A percentile compares a stretch with the other conserved stretches of the same genome.
These are phyloP conservation scores for Galeopsomyia nigrocyanea DNA, from an alignment of 2,888 invertebrate species.

Conservation along the genomic window DNA sequence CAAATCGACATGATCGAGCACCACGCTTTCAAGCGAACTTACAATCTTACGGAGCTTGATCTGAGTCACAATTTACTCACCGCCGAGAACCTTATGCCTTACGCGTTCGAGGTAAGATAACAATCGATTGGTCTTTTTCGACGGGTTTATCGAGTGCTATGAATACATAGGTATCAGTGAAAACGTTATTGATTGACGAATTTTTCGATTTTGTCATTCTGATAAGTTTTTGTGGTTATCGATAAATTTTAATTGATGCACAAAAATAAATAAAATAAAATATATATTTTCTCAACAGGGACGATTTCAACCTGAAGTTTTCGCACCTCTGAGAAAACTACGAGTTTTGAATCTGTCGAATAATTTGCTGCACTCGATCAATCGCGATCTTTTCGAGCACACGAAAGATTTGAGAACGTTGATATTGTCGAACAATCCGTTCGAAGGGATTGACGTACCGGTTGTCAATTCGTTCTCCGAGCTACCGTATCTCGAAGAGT, in stretches of 20 bases:
- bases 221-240: too few species aligned
- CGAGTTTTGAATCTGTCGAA: constrained; percentile 76
- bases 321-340: constrained; percentile 74
- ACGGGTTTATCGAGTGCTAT: too few species aligned
- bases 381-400: constrained; percentile 83
- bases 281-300: constrained; percentile 70
- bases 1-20: constrained; percentile 75
- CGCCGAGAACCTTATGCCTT: constrained; percentile 73
- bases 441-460: constrained; percentile 75
- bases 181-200: too few species aligned
- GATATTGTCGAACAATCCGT: constrained; percentile 81
- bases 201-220: too few species aligned
- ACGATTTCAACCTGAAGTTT: constrained; percentile 71
- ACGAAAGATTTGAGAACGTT: constrained; percentile 77
- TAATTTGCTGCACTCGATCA: constrained; percentile 80
- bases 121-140: too few species aligned
- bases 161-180: too few species aligned
- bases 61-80: constrained; percentile 79
- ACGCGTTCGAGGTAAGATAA: constrained; percentile 76
- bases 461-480: constrained; percentile 78
- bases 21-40: constrained; percentile 76
- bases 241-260: too few species aligned
- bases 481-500: constrained; percentile 77
- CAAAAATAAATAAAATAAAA: neutral
- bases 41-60: constrained; percentile 75